phyloP scores from a whole-genome alignment of 2,888 invertebrate genomes.

The Melieria crassipennis region DNA sequence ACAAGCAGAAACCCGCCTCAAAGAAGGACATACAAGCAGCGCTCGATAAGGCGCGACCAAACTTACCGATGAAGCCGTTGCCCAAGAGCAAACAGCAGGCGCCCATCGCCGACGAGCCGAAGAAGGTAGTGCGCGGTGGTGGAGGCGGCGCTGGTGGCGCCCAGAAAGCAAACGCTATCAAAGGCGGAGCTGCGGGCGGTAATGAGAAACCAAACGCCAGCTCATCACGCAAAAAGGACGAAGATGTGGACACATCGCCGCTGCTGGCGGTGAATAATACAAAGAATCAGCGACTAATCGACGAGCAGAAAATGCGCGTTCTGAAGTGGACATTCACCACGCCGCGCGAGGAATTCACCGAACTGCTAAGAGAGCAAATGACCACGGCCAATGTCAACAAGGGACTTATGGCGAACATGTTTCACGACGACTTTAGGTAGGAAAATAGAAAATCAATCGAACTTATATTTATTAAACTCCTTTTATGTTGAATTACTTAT shows the following conservation, averaged over 20 bases:
- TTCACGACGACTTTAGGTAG: conserved; percentile 90
- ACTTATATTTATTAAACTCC: not conserved
- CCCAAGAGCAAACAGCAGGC: conserved; percentile 73
- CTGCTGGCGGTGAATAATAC: conserved; percentile 83
- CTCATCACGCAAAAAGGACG: conserved; percentile 78
- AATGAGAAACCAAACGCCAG: conserved; percentile 59
- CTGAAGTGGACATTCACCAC: conserved; percentile 96
- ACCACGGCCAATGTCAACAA: conserved; percentile 86
- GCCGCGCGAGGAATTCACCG: conserved; percentile 93
- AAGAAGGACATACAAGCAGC: conserved; percentile 80
- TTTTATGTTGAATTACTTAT: not conserved
- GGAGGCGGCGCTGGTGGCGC: conserved; percentile 46
- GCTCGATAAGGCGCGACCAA: conserved; percentile 86
- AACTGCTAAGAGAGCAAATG: conserved; percentile 92
- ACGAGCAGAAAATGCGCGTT: conserved; percentile 92
- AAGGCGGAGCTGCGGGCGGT: conserved; percentile 34
- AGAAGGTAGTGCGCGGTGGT: conserved; percentile 61
- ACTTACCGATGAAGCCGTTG: conserved; percentile 82
- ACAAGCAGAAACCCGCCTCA: conserved; percentile 74
- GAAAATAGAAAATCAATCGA: not conserved
- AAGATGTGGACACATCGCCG: conserved; percentile 84
- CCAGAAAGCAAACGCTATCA: conserved; percentile 47
- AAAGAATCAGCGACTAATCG: conserved; percentile 92
- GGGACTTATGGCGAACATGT: conserved; percentile 88
- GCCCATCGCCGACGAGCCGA: conserved; percentile 67